Percentiles rank a stretch among this genome's conserved stretches.
These are phyloP conservation scores for Lasius platythorax DNA, from an alignment of 2,888 invertebrate species.

Conservation along the genomic window DNA sequence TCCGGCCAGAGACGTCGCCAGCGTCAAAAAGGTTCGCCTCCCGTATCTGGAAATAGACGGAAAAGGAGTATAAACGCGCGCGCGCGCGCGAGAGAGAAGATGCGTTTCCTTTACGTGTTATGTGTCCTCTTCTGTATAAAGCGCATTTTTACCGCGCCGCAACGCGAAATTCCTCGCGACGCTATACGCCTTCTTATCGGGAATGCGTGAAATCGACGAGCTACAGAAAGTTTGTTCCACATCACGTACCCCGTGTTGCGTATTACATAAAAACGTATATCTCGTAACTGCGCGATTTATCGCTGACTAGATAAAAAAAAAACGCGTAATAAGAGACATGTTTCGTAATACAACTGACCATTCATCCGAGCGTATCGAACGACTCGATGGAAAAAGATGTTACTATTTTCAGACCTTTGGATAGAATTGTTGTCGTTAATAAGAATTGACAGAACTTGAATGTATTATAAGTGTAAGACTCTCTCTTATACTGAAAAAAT, in stretches of 20 bases:
- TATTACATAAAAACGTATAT: conserved; percentile 23
- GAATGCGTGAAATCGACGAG: conserved; percentile 10
- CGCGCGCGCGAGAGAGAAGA: neutral
- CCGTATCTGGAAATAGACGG: conserved; percentile 87
- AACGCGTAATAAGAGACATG: neutral
- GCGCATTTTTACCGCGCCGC: conserved; percentile 29
- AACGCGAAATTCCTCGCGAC: conserved; percentile 14
- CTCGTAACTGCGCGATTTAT: conserved; percentile 20
- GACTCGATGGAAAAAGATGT: neutral
- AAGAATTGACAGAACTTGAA: neutral
- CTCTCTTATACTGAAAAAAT: too few relatives aligned
- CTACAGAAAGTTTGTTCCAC: conserved; percentile 1
- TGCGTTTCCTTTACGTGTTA: neutral
- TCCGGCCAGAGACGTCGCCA: conserved; percentile 88
- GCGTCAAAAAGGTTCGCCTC: conserved; percentile 88
- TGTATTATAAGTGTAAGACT: neutral
- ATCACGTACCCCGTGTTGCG: neutral
- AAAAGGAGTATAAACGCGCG: conserved; percentile 28
- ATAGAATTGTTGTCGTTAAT: neutral
- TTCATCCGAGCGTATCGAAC: neutral
- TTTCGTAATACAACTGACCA: neutral
- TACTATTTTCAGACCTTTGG: neutral
- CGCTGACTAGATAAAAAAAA: neutral
- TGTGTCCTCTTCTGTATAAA: neutral
- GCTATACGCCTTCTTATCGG: conserved; percentile 23